These are phyloP conservation scores for Mobula hypostoma DNA, from an alignment of 2,113 vertebrate species.

Conservation along the genomic window DNA sequence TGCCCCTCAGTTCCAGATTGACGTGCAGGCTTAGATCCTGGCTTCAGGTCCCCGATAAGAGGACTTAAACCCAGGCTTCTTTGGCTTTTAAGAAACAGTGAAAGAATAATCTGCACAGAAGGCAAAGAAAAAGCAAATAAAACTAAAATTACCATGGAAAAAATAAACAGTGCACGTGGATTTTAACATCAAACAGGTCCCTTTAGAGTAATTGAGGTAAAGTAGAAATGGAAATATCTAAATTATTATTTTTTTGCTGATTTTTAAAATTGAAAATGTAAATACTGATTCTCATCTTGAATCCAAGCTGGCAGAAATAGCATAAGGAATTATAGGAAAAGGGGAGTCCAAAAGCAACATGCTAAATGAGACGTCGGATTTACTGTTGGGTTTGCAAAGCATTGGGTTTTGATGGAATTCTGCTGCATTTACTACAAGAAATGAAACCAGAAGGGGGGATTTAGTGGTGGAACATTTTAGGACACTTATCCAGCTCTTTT, in stretches of 20 bases:
- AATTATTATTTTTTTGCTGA: not conserved
- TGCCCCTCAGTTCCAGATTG: not conserved
- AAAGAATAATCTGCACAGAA: not conserved
- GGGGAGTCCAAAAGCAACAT: not conserved
- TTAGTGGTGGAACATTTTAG: not conserved
- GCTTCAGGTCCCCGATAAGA: not conserved
- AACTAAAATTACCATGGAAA: not conserved
- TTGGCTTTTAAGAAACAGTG: not conserved
- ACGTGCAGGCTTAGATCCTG: not conserved
- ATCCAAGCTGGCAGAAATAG: conserved; percentile 25
- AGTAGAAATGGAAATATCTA: not conserved
- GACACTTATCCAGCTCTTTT: not conserved
- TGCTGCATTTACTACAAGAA: not conserved
- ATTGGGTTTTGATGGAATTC: not conserved
- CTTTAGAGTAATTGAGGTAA: not conserved
- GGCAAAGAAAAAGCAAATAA: not conserved
- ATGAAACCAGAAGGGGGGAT: not conserved
- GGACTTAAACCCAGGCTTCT: not conserved
- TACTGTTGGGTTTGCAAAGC: not conserved
- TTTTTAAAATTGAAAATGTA: conserved; percentile 1
- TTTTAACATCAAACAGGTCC: conserved; percentile 7
- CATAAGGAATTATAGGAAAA: not conserved
- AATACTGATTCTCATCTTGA: not conserved
- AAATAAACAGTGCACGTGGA: not conserved
- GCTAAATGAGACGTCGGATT: not conserved